Conservation (phyloP, 2,888 invertebrate species). For the Odontocerum albicorne region DNA sequence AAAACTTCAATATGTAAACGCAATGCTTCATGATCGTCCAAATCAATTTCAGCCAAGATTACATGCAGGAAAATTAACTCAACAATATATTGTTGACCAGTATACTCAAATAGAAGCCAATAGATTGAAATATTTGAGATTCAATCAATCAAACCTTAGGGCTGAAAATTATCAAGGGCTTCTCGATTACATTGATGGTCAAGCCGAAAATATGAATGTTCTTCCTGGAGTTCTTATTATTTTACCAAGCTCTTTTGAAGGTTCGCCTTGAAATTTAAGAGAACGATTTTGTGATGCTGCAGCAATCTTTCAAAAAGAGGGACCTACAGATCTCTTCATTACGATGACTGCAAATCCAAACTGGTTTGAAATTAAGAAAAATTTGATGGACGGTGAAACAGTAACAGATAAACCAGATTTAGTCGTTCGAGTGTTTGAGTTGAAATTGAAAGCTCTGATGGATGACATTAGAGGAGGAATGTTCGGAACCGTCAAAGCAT, state of each 20-base stretch:
- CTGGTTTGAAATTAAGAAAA: not conserved
- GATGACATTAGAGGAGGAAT: slow-evolving; percentile 14
- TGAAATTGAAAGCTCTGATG: slow-evolving; percentile 28
- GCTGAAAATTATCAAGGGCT: not conserved
- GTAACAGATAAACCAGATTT: slow-evolving; percentile 32
- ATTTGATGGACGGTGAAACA: not conserved
- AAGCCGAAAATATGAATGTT: not conserved
- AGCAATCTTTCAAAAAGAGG: not conserved
- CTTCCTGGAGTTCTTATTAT: not conserved
- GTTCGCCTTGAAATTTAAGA: not conserved
- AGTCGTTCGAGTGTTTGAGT: slow-evolving; percentile 26
- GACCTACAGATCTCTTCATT: not conserved
- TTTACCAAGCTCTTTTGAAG: not conserved
- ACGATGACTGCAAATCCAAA: not conserved
- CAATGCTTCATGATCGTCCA: no score
- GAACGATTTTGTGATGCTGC: not conserved
- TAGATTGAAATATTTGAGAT: not conserved
- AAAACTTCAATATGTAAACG: no score
- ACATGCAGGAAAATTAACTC: not conserved
- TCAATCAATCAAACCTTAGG: not conserved
- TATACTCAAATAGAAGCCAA: not conserved
- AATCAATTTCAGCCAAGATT: not conserved
- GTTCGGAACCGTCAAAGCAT: slow-evolving; percentile 5
- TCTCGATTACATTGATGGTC: not conserved
- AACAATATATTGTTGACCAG: not conserved